These are phyloP conservation scores for Tetragnatha montana DNA, from an alignment of 2,888 invertebrate species.

Conservation along the genomic window DNA sequence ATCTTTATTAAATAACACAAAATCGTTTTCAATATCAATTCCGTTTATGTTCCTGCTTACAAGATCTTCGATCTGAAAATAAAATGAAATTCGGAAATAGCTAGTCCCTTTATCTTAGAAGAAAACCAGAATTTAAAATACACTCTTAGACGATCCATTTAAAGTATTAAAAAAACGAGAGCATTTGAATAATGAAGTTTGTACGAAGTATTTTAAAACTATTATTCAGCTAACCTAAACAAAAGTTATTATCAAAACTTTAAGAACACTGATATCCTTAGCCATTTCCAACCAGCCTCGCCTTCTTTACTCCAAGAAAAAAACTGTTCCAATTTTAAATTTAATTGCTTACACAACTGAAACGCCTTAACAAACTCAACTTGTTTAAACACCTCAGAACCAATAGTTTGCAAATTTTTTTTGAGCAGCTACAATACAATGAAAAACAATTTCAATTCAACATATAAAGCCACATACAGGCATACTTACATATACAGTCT, in stretches of 20 bases:
- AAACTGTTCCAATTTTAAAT: no score
- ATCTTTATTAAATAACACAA: slow-evolving; percentile 44
- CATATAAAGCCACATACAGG: neutral
- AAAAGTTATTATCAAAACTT: no score
- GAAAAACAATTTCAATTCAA: no score
- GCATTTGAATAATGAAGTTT: no score
- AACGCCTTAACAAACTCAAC: neutral
- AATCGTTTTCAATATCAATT: slow-evolving; percentile 53
- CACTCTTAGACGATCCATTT: no score
- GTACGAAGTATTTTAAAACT: no score
- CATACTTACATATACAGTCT: slow-evolving; percentile 48
- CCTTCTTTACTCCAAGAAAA: no score
- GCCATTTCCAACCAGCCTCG: no score
- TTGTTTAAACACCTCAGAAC: neutral
- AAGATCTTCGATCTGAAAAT: slow-evolving; percentile 58
- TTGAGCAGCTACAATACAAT: neutral
- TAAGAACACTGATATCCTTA: no score
- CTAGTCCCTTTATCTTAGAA: neutral
- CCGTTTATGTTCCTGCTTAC: slow-evolving; percentile 47
- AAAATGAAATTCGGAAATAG: neutral
- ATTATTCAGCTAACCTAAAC: no score
- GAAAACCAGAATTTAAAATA: neutral
- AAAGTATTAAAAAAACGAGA: no score
- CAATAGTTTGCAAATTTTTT: neutral
- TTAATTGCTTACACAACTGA: neutral